Conservation (phyloP, 2,113 vertebrate genomes). For the Reinhardtius hippoglossoides region DNA sequence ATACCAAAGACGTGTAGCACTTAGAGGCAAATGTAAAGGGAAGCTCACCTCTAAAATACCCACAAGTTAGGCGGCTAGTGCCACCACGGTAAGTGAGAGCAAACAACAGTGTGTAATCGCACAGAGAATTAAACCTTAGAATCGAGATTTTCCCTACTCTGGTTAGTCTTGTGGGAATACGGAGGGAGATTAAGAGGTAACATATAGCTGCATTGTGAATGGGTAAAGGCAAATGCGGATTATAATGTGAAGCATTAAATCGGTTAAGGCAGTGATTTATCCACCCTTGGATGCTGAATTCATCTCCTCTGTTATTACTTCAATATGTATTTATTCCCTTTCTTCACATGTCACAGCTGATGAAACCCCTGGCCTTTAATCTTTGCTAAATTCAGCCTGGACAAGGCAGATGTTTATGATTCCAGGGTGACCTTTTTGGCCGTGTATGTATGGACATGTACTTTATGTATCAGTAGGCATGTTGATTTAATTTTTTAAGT, state of each 20-base stretch:
- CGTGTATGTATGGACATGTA: background rate
- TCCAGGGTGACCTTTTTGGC: conserved; percentile 30
- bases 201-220: conserved; percentile 65
- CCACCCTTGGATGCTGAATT: conserved; percentile 40
- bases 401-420: conserved; percentile 19
- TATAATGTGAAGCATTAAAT: conserved; percentile 71
- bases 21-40: conserved; percentile 45
- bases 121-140: conserved; percentile 41
- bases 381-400: conserved; percentile 20
- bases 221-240: conserved; percentile 68
- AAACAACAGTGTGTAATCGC: conserved; percentile 36
- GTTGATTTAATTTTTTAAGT: conserved; percentile 19
- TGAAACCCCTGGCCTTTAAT: conserved; percentile 55
- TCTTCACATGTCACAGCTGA: conserved; percentile 61
- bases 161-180: conserved; percentile 19
- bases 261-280: conserved; percentile 53
- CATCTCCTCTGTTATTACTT: conserved; percentile 67
- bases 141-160: conserved; percentile 46
- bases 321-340: conserved; percentile 69
- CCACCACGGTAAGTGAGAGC: background rate
- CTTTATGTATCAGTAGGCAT: background rate
- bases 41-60: conserved; percentile 44
- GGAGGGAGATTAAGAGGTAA: conserved; percentile 63
- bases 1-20: conserved; percentile 12
- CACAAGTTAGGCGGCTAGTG: conserved; percentile 5